These are phyloP conservation scores for Sebastes matsubarae DNA, from an alignment of 2,797 vertebrate genomes.

Conservation along the genomic window DNA sequence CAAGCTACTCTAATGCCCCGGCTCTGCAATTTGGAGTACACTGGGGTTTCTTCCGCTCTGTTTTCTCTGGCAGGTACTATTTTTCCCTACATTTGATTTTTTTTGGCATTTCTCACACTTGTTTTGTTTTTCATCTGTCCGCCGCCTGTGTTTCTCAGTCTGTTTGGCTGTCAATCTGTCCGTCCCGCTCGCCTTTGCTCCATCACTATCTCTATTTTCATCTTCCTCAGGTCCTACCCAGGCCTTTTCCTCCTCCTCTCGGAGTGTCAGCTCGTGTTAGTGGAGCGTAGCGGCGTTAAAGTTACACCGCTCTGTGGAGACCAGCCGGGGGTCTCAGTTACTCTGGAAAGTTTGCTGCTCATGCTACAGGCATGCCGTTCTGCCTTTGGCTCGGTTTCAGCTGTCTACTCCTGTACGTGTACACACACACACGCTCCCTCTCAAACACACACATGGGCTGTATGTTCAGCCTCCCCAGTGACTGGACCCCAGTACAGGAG, in stretches of 20 bases:
- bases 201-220: constrained; percentile 43
- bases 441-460: constrained; percentile 31
- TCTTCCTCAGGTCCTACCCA: constrained; percentile 35
- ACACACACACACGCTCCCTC: constrained; percentile 24
- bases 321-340: constrained; percentile 68
- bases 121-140: constrained; percentile 55
- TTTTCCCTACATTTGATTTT: constrained; percentile 15
- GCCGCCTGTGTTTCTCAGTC: neutral
- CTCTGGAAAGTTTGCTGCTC: constrained; percentile 73
- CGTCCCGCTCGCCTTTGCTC: constrained; percentile 3
- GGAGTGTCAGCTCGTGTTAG: constrained; percentile 43
- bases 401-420: constrained; percentile 62
- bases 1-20: constrained; percentile 59
- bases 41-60: constrained; percentile 25
- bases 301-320: constrained; percentile 39
- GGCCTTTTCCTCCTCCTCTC: constrained; percentile 1
- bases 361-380: constrained; percentile 64
- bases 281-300: constrained; percentile 17
- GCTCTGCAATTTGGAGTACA: constrained; percentile 37
- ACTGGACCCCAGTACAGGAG: constrained; percentile 55
- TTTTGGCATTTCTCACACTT: constrained; percentile 47
- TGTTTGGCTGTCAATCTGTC: constrained; percentile 58
- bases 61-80: constrained; percentile 24
- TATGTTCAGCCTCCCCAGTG: constrained; percentile 53
- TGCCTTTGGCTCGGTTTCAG: constrained; percentile 68